These are phyloP conservation scores for Perithous albicinctus DNA, from an alignment of 2,888 invertebrate species.

Conservation along the genomic window DNA sequence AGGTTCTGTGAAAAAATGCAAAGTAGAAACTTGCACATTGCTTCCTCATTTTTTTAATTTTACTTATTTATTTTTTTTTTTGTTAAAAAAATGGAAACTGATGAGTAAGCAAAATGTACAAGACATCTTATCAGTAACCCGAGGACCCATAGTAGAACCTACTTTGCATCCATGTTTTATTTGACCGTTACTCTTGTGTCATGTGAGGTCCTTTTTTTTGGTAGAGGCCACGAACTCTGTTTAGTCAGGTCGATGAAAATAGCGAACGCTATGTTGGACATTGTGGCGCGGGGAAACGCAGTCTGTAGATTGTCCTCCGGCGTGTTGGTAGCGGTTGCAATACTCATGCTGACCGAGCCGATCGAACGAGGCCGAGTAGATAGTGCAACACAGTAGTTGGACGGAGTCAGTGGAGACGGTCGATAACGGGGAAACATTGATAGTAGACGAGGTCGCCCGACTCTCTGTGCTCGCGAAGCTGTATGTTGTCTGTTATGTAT, in stretches of 20 bases:
- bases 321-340: slow-evolving; percentile 40
- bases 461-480: slow-evolving; percentile 29
- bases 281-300: slow-evolving; percentile 41
- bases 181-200: background rate
- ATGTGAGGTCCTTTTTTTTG: slow-evolving; percentile 13
- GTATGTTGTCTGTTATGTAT: slow-evolving; percentile 22
- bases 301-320: slow-evolving; percentile 59
- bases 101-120: too few relatives aligned
- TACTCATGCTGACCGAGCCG: slow-evolving; percentile 32
- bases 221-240: slow-evolving; percentile 38
- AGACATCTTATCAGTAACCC: too few relatives aligned
- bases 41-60: too few relatives aligned
- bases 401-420: slow-evolving; percentile 56
- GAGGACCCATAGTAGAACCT: too few relatives aligned
- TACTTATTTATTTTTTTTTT: too few relatives aligned
- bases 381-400: slow-evolving; percentile 47
- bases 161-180: too few relatives aligned
- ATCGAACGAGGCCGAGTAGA: slow-evolving; percentile 58
- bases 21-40: too few relatives aligned
- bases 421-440: slow-evolving; percentile 63
- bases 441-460: slow-evolving; percentile 58
- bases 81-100: too few relatives aligned
- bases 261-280: slow-evolving; percentile 49
- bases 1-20: too few relatives aligned
- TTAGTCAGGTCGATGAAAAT: slow-evolving; percentile 61